Conservation (phyloP, 2,113 vertebrate genomes). For the Spea multiplicata region DNA sequence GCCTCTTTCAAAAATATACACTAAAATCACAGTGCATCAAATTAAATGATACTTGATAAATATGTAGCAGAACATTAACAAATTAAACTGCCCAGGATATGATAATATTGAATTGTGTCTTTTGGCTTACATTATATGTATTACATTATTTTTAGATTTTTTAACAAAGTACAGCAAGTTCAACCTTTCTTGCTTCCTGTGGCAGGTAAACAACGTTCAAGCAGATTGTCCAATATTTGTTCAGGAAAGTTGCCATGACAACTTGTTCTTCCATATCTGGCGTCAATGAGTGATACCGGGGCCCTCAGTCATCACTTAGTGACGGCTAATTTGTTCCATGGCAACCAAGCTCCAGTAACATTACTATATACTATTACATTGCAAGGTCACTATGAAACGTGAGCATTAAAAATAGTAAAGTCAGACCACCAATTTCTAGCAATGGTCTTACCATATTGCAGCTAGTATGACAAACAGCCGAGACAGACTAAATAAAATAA, state of each 20-base stretch:
- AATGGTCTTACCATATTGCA: no score
- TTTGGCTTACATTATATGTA: not conserved
- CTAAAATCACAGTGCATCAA: no score
- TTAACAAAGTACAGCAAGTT: slow-evolving; percentile 5
- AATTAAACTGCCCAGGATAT: not conserved
- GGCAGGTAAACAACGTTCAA: slow-evolving; percentile 30
- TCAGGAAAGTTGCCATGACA: slow-evolving; percentile 40
- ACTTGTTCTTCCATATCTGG: slow-evolving; percentile 29
- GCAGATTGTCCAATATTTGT: slow-evolving; percentile 46
- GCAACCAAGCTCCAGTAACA: slow-evolving; percentile 27
- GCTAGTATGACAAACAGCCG: no score
- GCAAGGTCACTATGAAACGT: no score
- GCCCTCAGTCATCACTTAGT: slow-evolving; percentile 38
- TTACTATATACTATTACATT: slow-evolving; percentile 16
- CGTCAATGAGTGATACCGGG: slow-evolving; percentile 34
- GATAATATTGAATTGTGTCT: not conserved
- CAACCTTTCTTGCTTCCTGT: slow-evolving; percentile 26
- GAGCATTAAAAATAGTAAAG: no score
- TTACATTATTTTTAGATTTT: slow-evolving; percentile 23
- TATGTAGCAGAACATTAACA: no score
- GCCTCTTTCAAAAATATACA: no score
- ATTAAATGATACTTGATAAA: no score
- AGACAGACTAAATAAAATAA: no score
- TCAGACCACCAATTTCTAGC: no score
- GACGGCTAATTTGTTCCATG: slow-evolving; percentile 24